Evolutionary conservation across 2,888 invertebrate genomes (phyloP).

Genomic region (Tipula helvola): DNA sequence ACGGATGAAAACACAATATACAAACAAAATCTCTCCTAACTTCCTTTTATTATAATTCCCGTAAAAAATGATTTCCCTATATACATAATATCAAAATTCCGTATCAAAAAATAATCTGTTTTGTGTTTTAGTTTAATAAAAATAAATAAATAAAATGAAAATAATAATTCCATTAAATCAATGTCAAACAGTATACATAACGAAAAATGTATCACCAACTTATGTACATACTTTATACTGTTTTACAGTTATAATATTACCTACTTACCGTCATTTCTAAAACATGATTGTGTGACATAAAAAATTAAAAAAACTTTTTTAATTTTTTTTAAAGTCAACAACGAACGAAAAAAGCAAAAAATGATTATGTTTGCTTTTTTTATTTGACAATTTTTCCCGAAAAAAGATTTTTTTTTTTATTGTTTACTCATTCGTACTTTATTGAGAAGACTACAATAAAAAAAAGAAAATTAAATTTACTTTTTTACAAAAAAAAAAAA

Average conservation of each 20-base stretch:
- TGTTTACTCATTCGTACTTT: neutral
- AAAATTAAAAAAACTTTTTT: neutral
- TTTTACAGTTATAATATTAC: neutral
- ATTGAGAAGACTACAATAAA: neutral
- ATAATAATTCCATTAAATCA: neutral
- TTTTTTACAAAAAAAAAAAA: neutral
- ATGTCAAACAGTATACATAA: neutral
- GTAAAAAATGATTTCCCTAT: neutral
- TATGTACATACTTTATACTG: neutral
- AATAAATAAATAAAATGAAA: neutral
- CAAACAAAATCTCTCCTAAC: neutral
- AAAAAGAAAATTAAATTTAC: neutral
- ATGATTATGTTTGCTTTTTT: neutral
- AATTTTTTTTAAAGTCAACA: neutral
- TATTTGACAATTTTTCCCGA: neutral
- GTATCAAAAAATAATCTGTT: neutral
- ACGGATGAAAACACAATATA: neutral
- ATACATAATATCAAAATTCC: neutral
- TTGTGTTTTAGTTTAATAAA: neutral
- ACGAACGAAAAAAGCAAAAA: neutral
- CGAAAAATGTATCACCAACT: neutral
- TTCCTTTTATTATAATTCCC: neutral
- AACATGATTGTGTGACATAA: neutral
- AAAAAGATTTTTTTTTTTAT: neutral
- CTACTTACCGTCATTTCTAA: neutral